Evolutionary conservation across 2,113 vertebrate genomes (phyloP).

Genomic region (Balaeniceps rex): DNA sequence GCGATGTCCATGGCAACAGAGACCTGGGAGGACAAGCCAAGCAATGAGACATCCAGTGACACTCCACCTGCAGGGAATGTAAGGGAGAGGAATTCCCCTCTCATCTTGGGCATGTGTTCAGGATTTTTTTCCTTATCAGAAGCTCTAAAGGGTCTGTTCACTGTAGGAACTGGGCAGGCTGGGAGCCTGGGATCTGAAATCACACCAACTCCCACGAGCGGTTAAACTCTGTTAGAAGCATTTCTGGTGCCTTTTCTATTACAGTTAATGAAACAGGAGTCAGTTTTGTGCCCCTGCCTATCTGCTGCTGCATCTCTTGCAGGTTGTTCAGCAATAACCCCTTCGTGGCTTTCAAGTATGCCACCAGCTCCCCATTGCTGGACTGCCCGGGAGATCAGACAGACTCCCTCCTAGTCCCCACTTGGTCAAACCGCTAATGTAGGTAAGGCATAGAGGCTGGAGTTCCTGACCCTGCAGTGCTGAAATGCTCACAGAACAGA

Average conservation of each 20-base stretch:
- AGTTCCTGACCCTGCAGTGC: neutral
- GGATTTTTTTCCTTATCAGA: neutral
- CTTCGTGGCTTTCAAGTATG: neutral
- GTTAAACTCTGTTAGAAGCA: neutral
- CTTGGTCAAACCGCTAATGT: neutral
- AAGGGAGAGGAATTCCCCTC: slow-evolving; percentile 61
- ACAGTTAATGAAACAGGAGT: neutral
- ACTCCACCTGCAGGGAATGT: slow-evolving; percentile 74
- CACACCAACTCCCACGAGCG: neutral
- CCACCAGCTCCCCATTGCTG: neutral
- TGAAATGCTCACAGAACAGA: neutral
- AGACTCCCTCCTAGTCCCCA: neutral
- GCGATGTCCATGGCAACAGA: slow-evolving; percentile 81
- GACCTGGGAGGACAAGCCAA: slow-evolving; percentile 74
- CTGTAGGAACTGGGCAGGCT: neutral
- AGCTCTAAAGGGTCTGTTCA: neutral
- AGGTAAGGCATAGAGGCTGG: neutral
- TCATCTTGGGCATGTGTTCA: neutral
- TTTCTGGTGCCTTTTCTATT: neutral
- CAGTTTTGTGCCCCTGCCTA: neutral
- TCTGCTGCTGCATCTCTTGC: neutral
- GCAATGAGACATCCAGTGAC: slow-evolving; percentile 61
- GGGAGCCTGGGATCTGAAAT: neutral
- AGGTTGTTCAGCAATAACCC: neutral
- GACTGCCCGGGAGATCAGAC: neutral